A percentile compares a stretch with the other conserved stretches of the same genome.
Evolutionary conservation across 2,113 vertebrate species (phyloP).

Genomic region (Microtus richardsoni): DNA sequence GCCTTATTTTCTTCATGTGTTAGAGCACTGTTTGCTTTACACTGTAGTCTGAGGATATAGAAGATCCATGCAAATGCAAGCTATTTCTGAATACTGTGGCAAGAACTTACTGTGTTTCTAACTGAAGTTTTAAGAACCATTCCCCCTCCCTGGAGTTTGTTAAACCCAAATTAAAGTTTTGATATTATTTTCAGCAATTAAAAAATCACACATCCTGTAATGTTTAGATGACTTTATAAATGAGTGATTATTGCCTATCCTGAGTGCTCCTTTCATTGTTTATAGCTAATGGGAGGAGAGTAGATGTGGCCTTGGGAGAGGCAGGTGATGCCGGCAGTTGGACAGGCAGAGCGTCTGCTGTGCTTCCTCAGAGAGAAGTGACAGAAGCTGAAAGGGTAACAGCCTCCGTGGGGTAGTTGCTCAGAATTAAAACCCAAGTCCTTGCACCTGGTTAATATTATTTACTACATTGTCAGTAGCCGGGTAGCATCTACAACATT

Average conservation of each 20-base stretch:
- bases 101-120: background rate
- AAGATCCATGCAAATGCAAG: background rate
- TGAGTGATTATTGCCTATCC: background rate
- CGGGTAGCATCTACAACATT: background rate
- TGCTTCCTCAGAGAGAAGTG: background rate
- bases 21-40: background rate
- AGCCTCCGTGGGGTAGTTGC: fast-evolving
- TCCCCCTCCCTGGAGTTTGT: background rate
- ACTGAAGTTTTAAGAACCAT: background rate
- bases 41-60: background rate
- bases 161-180: background rate
- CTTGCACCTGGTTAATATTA: fast-evolving
- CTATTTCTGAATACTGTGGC: conserved; percentile 1
- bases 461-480: too few relatives aligned
- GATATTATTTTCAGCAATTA: conserved; percentile 26
- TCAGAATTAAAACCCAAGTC: too few relatives aligned
- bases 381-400: background rate
- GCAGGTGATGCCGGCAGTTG: background rate
- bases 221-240: background rate
- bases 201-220: background rate
- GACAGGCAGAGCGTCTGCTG: background rate
- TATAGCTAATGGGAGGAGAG: background rate
- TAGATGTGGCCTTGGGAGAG: background rate
- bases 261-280: background rate
- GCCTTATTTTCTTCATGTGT: background rate